Evolutionary conservation across 92 coral and sea anemone genomes (phyloP).

Genomic region (Umimayanthus kanabou): DNA sequence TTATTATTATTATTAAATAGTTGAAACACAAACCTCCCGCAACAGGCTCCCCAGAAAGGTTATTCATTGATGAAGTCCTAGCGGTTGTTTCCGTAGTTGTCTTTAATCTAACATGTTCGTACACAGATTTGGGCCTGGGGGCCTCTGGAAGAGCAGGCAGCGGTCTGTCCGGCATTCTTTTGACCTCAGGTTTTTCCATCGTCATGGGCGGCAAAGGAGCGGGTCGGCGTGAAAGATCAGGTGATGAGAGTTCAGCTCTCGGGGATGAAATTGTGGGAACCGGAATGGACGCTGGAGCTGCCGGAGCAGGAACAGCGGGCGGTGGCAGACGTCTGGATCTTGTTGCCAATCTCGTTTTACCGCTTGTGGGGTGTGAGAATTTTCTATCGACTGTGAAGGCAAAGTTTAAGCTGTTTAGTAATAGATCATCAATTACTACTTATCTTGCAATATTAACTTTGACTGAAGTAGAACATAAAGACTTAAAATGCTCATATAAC

Average conservation of each 20-base stretch:
- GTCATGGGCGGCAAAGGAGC: conserved; percentile 6
- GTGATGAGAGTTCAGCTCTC: conserved; percentile 20
- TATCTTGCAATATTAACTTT: not conserved
- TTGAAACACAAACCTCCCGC: conserved; percentile 14
- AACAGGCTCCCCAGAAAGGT: not conserved
- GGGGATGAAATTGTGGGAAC: conserved; percentile 6
- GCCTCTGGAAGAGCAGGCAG: conserved; percentile 31
- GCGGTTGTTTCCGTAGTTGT: conserved; percentile 25
- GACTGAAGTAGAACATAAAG: not conserved
- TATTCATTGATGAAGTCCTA: not conserved
- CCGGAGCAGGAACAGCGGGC: conserved; percentile 12
- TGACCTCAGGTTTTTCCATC: not conserved
- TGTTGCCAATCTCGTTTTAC: conserved; percentile 67
- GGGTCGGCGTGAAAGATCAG: conserved; percentile 31
- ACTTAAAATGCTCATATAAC: not conserved
- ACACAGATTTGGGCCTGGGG: conserved; percentile 37
- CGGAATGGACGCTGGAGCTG: not conserved
- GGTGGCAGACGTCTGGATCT: conserved; percentile 46
- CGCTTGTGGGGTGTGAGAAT: conserved; percentile 37
- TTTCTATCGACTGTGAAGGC: conserved; percentile 29
- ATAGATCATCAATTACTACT: not conserved
- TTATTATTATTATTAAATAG: too few species aligned
- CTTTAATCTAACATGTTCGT: conserved; percentile 10
- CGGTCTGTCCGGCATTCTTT: conserved; percentile 4
- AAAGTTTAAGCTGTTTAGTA: not conserved